phyloP scores from a whole-genome alignment of 2,113 vertebrate genomes.

The Podiceps cristatus region DNA sequence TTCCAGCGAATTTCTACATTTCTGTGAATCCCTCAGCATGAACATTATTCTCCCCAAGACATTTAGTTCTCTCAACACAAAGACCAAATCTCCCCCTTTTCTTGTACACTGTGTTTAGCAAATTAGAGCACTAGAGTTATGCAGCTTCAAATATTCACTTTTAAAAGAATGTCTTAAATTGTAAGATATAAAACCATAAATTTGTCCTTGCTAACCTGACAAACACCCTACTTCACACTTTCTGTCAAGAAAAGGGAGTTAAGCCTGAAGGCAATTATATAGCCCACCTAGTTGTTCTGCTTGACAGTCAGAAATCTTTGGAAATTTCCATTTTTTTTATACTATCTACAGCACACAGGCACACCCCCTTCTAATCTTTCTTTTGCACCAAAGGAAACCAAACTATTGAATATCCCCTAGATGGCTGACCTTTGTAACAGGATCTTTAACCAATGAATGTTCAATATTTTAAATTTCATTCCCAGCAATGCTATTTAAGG shows the following conservation, averaged over 20 bases:
- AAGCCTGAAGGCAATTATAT: conserved; percentile 16
- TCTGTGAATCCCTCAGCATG: neutral
- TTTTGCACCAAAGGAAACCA: conserved; percentile 29
- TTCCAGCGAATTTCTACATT: neutral
- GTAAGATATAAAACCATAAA: neutral
- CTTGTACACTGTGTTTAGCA: neutral
- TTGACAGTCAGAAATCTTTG: neutral
- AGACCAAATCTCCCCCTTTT: neutral
- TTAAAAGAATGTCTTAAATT: neutral
- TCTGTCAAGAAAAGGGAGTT: neutral
- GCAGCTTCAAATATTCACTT: neutral
- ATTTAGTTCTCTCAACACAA: neutral
- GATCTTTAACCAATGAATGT: conserved; percentile 51
- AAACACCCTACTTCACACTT: neutral
- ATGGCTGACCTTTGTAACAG: conserved; percentile 57
- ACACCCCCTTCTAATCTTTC: neutral
- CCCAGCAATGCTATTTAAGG: conserved; percentile 77
- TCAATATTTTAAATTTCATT: conserved; percentile 67
- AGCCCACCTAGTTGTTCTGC: conserved; percentile 23
- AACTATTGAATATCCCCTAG: conserved; percentile 7
- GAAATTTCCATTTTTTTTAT: conserved; percentile 52
- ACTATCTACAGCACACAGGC: neutral
- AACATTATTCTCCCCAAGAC: neutral
- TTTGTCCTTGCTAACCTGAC: neutral
- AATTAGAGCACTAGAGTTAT: neutral